phyloP scores from a whole-genome alignment of 2,888 invertebrate species.

The Cylloceria caligata region DNA sequence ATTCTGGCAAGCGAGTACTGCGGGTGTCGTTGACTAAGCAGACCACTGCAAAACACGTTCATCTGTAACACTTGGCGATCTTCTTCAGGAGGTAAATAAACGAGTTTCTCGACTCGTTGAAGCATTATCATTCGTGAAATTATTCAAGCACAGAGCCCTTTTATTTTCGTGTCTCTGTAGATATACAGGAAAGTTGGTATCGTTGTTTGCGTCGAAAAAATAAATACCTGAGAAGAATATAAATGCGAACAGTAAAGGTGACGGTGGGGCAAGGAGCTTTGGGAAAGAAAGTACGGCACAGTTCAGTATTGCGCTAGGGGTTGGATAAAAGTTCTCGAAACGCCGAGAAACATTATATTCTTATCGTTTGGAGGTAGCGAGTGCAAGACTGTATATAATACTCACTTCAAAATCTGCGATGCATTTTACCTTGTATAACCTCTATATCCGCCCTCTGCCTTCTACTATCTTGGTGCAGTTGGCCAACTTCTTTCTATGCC shows the following conservation, averaged over 20 bases:
- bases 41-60: constrained; percentile 3
- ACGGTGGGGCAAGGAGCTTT: constrained; percentile 33
- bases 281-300: constrained; percentile 56
- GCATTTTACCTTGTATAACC: constrained; percentile 30
- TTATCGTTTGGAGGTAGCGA: constrained; percentile 72
- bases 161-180: constrained; percentile 35
- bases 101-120: constrained; percentile 51
- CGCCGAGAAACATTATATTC: constrained; percentile 74
- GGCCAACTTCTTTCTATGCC: constrained; percentile 50
- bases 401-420: constrained; percentile 46
- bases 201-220: constrained; percentile 40
- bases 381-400: constrained; percentile 20
- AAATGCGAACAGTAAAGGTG: constrained; percentile 50
- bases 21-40: not conserved
- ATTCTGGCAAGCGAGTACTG: constrained; percentile 1
- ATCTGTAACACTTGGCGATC: constrained; percentile 10
- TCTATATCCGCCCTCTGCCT: constrained; percentile 51
- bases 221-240: constrained; percentile 49
- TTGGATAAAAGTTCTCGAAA: constrained; percentile 66
- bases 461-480: constrained; percentile 64
- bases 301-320: constrained; percentile 56
- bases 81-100: constrained; percentile 42
- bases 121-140: constrained; percentile 9
- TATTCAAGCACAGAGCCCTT: constrained; percentile 17
- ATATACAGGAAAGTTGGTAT: constrained; percentile 56